These are phyloP conservation scores for Diorhabda elongata DNA, from an alignment of 1,140 invertebrate species.

Conservation along the genomic window DNA sequence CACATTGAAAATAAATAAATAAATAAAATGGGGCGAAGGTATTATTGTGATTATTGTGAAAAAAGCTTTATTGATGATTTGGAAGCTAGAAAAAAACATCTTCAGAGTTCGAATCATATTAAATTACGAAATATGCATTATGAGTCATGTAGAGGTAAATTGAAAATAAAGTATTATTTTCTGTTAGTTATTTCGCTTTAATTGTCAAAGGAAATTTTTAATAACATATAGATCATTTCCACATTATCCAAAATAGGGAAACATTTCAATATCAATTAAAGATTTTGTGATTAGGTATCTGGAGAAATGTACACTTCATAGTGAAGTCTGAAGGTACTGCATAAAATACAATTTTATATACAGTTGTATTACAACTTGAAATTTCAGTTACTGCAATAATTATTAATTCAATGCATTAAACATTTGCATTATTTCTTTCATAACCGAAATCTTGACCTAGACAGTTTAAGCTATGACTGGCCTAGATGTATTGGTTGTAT, in stretches of 20 bases:
- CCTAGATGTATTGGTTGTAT: too few species aligned
- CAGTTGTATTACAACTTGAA: too few species aligned
- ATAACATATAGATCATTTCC: neutral
- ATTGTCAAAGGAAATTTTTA: neutral
- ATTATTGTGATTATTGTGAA: constrained; percentile 68
- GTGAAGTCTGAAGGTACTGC: too few species aligned
- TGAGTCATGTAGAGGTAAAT: constrained; percentile 57
- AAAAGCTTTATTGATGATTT: constrained; percentile 61
- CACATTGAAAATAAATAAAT: neutral
- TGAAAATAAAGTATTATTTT: neutral
- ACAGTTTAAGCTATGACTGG: too few species aligned
- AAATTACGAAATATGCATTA: constrained; percentile 61
- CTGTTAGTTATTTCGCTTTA: neutral
- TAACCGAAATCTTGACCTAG: too few species aligned
- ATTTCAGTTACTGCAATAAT: too few species aligned
- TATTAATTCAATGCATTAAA: too few species aligned
- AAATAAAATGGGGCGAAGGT: constrained; percentile 57
- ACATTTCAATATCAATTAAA: neutral
- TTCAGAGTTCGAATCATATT: constrained; percentile 58
- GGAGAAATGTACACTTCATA: too few species aligned
- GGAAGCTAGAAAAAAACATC: constrained; percentile 60
- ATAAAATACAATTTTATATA: too few species aligned
- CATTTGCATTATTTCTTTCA: too few species aligned
- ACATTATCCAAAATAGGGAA: neutral
- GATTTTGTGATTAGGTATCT: neutral